Base-by-base conservation (phyloP, 2,113 vertebrate species). In the Galemys pyrenaicus region DNA sequence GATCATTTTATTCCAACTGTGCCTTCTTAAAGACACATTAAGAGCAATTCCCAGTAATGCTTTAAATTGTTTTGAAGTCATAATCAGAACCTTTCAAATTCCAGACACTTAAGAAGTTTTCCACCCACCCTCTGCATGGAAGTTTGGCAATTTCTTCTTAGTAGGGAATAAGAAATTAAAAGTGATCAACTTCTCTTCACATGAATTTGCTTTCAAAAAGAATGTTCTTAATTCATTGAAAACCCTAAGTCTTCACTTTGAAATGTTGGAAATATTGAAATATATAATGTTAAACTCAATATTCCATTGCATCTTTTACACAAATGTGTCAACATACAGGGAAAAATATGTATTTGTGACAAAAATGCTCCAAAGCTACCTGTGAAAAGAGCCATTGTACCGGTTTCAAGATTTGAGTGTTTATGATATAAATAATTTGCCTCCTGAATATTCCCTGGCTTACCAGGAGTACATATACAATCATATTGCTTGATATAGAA, bases 1-100 rank as follows among this genome's bases (percentile, higher is more conserved):
- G 49, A 73, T 83, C 16, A 16, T 73, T 96, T 94, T 89, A 84
- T 67, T 92, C 39, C n/a, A 75, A 46, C 71, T 81, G 44, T 89
- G 56, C 13, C 30, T 84, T 95, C 32, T 71, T 46, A 70, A 2
- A 90, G 54, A 60, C 20, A 83, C n/a, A 91, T 81, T 51, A 88
- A 77, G 64, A 81, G 24, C 11, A 67, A 73, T 77, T 73, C 9
- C 28, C 26, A 73, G 56, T 73, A 62, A 15, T 78, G 9, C 2
- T 65, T 89, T 49, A 74, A 9, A 10, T 87, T 91, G 20, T n/a
- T 54, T 91, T 35, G 58, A 65, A 85, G 77, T 81, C 44, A 28
- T 85, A 73, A 90, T 92, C 70, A 88, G 62, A 89, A 88, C 1
- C 4, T 86, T 85, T 81, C 8, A 60, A 39, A 6, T 10, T 91